These are phyloP conservation scores for Bombyx mandarina DNA, from an alignment of 1,140 invertebrate species.

Conservation along the genomic window DNA sequence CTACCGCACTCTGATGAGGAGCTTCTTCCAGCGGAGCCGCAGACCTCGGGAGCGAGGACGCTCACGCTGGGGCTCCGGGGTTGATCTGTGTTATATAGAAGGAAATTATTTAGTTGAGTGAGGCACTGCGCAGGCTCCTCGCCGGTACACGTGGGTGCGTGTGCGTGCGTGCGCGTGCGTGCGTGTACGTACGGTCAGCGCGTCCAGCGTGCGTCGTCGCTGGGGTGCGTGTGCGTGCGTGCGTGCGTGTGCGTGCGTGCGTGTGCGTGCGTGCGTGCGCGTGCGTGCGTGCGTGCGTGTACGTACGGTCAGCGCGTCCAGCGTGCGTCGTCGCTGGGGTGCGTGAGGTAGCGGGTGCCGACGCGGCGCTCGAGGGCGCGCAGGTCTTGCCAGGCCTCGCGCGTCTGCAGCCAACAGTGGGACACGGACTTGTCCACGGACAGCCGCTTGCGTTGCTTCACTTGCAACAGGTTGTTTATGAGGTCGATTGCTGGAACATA, in stretches of 20 bases:
- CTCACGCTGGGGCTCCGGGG: background rate
- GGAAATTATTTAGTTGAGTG: background rate
- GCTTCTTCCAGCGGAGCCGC: conserved; percentile 16
- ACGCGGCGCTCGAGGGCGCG: conserved; percentile 89
- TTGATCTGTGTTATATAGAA: no score
- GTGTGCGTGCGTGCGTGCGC: conserved; percentile 61
- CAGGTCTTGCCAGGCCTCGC: conserved; percentile 96
- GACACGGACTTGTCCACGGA: conserved; percentile 96
- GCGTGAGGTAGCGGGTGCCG: conserved; percentile 91
- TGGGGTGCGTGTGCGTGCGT: background rate
- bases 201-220: no score
- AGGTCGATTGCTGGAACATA: conserved; percentile 89
- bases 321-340: conserved; percentile 94
- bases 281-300: conserved; percentile 64
- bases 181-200: background rate
- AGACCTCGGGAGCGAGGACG: background rate
- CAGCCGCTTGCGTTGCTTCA: conserved; percentile 97
- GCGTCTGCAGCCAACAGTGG: conserved; percentile 97
- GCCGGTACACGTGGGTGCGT: background rate
- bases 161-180: background rate
- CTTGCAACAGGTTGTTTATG: conserved; percentile 98
- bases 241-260: background rate
- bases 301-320: conserved; percentile 77
- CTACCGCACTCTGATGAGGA: conserved; percentile 17
- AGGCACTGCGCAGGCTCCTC: background rate